Evolutionary conservation across 2,113 vertebrate species (phyloP), one percentile per base, ranked within the genome.

Genomic region (Lophura nycthemera): DNA sequence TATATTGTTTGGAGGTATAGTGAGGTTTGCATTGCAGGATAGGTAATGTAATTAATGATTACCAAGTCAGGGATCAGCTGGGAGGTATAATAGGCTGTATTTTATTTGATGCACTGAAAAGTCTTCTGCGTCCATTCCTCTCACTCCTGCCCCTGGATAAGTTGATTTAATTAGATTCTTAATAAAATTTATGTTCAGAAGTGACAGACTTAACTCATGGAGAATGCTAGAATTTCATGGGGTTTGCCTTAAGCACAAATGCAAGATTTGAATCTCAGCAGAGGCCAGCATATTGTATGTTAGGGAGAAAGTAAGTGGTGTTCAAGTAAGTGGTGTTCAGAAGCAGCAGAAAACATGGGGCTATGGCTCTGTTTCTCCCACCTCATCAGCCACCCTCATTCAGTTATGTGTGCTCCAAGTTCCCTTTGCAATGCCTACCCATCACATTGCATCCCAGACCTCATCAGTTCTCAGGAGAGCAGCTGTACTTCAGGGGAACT

Each of bases 151-250:
- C 13, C 16, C 50, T 10, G 6, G 16, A 42, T 16, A 63, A 65
- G 18, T 13, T 80, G 56, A 59, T 70, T 88, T 77, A 71, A 83
- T 88, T 81, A 85, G 24, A 21, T 76, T 56, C 36, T 73, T 89
- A 42, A 57, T 70, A 74, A 71, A 50, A 86, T 67, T 71, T 80
- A 47, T 56, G 24, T 69, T 80, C 67, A 83, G 60, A 88, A 88
- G 82, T 57, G 2, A 43, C 20, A 76, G 27, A 7, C 21, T 91
- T 76, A 27, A 42, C 10, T 64, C 32, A 20, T 18, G 56, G 21
- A 88, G 38, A 83, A 71, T 34, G 11, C 8, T 86, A 56, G 77
- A 42, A 66, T 77, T 70, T 76, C 8, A 11, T 63, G 4, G 4
- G 15, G 12, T 86, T 93, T 90, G 8, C 11, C 66, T 81, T 70